Base-by-base conservation (phyloP, 2,888 invertebrate species). In the Protophormia terraenovae region DNA sequence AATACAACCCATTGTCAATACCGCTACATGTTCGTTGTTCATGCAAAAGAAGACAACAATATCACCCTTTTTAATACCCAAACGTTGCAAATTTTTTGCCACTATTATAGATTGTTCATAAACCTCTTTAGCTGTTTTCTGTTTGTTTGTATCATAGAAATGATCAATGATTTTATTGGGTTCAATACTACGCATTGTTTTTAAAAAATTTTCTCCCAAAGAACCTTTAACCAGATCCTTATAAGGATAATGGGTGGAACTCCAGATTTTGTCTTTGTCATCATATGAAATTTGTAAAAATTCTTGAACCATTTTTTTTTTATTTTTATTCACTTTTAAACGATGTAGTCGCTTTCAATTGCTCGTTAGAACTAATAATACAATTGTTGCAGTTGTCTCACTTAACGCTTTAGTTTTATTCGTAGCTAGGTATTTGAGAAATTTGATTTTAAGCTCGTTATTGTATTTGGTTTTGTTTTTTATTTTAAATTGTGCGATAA, bases 1-100 rank as follows among this genome's bases (percentile, higher is more conserved):
- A 35, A 85, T 81, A 7, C 86, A 86, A n/a, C 86, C 88, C 47
- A 87, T 84, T 6, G 88, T 72, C 1, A 87, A 47, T 0, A 86
- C 86, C 3, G 87, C 67, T 1, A 78, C 47, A 29, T 69, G 27
- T 12, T 62, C 62, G 67, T 87, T 87, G 22, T 83, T 67, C 73
- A 76, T 82, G 5, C 86, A 87, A 47, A 83, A 87, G 8, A 88
- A 41, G 0, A 86, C 64, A 1, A 88, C 66, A 10, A 76, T 55
- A 45, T 88, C 87, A 2, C 85, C 85, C 24, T 77, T 83, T 16
- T 79, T 55, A 6, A 88, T 14, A 4, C 87, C 87, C 14, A 87
- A 62, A 10, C 79, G 83, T 53, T 83, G 47, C 1, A 88, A 27
- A 75, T 88, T 88, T 29, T 38, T 60, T 0, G 88, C 87, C 3